Evolutionary conservation across 53 echinoderm and acorn worm genomes (phyloP).

Genomic region (Hippasteria phrygiana): DNA sequence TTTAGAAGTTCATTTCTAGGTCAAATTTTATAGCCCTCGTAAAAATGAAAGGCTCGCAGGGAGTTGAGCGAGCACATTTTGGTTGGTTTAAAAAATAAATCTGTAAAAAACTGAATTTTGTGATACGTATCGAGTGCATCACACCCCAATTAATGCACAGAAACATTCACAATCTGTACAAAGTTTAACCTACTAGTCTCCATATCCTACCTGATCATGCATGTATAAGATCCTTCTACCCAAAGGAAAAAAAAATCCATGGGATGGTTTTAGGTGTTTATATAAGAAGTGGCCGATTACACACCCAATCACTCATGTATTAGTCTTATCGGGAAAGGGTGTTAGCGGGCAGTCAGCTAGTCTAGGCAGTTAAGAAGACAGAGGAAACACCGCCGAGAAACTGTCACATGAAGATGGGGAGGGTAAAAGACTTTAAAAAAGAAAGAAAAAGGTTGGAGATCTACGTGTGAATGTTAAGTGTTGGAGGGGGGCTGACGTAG

Average conservation of each 20-base stretch:
- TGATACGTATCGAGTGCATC: no score
- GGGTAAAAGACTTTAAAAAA: not conserved
- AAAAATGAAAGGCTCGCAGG: not conserved
- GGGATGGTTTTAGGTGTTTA: not conserved
- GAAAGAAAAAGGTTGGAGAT: not conserved
- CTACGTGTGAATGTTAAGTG: not conserved
- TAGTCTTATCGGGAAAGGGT: conserved; percentile 54
- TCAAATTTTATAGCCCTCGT: not conserved
- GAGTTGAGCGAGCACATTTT: no score
- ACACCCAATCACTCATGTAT: not conserved
- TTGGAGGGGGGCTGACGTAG: not conserved
- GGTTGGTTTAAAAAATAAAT: no score
- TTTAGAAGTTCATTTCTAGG: not conserved
- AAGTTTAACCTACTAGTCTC: not conserved
- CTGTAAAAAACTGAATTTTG: no score
- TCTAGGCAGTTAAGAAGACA: conserved; percentile 14
- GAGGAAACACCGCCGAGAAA: conserved; percentile 1
- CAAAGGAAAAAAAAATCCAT: not conserved
- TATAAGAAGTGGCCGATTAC: conserved; percentile 38
- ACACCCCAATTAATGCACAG: no score
- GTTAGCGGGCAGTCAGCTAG: conserved; percentile 44
- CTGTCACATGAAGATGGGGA: not conserved
- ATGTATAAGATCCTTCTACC: not conserved
- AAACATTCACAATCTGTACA: not conserved
- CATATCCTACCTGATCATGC: no score